A percentile compares a stretch with the other conserved stretches of the same genome.
phyloP scores from a whole-genome alignment of 2,888 invertebrate genomes.

The Hyppa rectilinea region DNA sequence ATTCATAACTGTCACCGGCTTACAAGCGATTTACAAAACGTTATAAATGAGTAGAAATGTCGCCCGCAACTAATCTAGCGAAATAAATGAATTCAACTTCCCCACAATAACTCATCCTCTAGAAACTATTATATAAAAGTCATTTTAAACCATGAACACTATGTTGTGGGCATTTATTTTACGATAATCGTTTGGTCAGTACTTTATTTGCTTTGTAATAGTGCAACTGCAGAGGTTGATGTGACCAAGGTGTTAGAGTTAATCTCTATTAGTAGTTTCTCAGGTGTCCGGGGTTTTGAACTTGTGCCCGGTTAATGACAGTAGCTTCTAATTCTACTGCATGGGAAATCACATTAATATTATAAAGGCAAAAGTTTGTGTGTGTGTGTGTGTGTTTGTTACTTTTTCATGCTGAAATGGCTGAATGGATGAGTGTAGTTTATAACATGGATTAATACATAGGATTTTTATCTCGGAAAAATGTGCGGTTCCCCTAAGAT shows the following conservation, averaged over 20 bases:
- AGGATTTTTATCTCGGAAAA: no score
- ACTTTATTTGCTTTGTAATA: neutral
- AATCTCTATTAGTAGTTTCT: neutral
- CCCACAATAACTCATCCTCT: conserved; percentile 38
- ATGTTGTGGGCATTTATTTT: conserved; percentile 1
- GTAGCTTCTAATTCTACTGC: neutral
- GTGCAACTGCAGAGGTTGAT: neutral
- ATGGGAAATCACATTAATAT: no score
- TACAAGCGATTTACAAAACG: conserved; percentile 78
- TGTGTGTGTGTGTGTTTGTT: no score
- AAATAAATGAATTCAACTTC: conserved; percentile 72
- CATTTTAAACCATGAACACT: conserved; percentile 22
- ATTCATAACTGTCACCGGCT: conserved; percentile 76
- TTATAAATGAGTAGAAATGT: conserved; percentile 74
- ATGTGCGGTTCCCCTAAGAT: no score
- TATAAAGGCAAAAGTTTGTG: no score
- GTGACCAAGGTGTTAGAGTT: neutral
- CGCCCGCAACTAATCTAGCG: conserved; percentile 71
- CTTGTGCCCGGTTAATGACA: neutral
- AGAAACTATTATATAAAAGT: conserved; percentile 49
- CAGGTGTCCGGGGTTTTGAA: neutral
- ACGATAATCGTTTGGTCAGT: neutral
- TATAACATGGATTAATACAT: no score
- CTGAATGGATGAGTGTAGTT: no score
- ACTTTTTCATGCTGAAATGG: no score